Base-by-base conservation (phyloP, 2,888 invertebrate genomes). In the Meteorus cinctellus region DNA sequence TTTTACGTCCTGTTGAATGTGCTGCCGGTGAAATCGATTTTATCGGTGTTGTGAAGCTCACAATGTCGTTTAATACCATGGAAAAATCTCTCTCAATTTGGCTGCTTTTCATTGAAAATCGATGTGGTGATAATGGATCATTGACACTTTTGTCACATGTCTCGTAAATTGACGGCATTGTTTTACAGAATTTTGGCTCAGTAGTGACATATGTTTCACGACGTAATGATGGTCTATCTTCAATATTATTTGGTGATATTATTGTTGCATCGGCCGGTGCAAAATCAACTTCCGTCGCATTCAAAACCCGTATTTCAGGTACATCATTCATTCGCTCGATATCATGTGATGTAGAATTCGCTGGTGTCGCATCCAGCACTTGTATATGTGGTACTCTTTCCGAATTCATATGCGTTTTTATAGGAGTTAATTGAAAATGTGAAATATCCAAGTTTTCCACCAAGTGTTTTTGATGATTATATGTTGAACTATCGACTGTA, bases 191-290 rank as follows among this genome's bases (percentile, higher is more conserved):
- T 55, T 73, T 79, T 3, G 75, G 62, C 6, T 79, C 70, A 0
- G 68, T 59, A 36, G 81, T 85, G 0, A 83, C 59, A 41, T 86
- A 88, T 0, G 88, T 88, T 55, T 84, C 84, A 19, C 88, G 80
- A 31, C 87, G 79, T 29, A 86, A 66, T 60, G 36, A 19, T 59
- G 77, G 69, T 51, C 51, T 19, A 36, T 48, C 31, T 29, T 62
- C 65, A 45, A 29, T n/a, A 1, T 66, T 67, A 10, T 68, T 73
- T 19, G 81, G 78, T 6, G 78, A 80, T 27, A 76, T 45, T 10
- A 79, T 75, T 1, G 69, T 67, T 4, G 41, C 24, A 48, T 74
- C 24, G n/a, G 48, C 68, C 4, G 77, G 76, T 5, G 77, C 77
- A 63, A 81, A 80, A 16, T 68, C 62, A 1, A 71, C 51, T 27